phyloP scores from a whole-genome alignment of 2,888 invertebrate genomes.

The Catocala sponsa region DNA sequence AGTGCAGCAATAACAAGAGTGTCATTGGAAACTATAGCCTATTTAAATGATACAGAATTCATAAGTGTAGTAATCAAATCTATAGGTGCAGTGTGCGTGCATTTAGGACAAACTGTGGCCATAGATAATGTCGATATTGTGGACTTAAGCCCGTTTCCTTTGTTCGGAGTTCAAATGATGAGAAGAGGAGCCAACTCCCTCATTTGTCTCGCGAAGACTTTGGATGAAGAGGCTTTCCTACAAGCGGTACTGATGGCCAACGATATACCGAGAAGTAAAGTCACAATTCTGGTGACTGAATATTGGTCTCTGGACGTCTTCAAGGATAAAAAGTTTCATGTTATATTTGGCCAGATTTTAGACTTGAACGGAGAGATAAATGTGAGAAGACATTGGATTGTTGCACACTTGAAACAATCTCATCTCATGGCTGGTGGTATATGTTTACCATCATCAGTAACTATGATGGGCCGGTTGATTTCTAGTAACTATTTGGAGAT shows the following conservation, averaged over 20 bases:
- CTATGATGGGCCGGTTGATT: conserved; percentile 35
- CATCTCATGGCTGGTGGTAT: conserved; percentile 28
- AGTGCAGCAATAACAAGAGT: conserved; percentile 23
- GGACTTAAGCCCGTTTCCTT: conserved; percentile 85
- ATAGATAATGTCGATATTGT: conserved; percentile 60
- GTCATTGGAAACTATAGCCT: conserved; percentile 29
- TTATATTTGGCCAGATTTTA: conserved; percentile 33
- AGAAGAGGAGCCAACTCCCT: conserved; percentile 67
- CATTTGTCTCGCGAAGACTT: conserved; percentile 52
- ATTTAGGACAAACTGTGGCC: conserved; percentile 30
- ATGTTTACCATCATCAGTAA: conserved; percentile 26
- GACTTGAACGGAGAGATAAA: conserved; percentile 36
- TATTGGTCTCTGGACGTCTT: conserved; percentile 19
- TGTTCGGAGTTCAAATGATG: conserved; percentile 82
- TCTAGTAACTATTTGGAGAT: conserved; percentile 27
- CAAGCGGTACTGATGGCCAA: conserved; percentile 24
- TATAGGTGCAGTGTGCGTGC: conserved; percentile 23
- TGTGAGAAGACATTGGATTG: conserved; percentile 5
- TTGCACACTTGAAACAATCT: conserved; percentile 14
- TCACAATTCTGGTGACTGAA: conserved; percentile 28
- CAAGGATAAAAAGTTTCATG: conserved; percentile 30
- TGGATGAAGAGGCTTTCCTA: conserved; percentile 30
- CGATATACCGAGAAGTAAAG: conserved; percentile 26
- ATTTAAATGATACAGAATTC: conserved; percentile 40
- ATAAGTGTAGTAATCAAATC: conserved; percentile 32